Evolutionary conservation across 2,888 invertebrate genomes (phyloP).

Genomic region (Drosophila lutescens): DNA sequence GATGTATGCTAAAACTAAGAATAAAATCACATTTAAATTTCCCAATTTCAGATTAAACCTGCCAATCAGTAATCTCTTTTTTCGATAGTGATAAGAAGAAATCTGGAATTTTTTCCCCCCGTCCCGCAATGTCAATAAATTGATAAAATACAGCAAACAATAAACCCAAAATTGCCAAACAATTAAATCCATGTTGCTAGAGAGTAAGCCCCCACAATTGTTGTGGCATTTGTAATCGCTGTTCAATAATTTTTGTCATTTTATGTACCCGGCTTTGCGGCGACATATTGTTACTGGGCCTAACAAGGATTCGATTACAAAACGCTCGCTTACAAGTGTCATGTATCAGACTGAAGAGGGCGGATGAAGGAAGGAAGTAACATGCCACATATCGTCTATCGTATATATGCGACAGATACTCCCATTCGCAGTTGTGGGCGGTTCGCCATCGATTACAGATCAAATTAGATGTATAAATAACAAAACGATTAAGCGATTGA

Average conservation of each 20-base stretch:
- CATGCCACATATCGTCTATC: constrained; percentile 1
- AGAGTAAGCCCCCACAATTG: constrained; percentile 46
- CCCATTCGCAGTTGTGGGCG: constrained; percentile 41
- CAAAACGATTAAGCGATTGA: constrained; percentile 79
- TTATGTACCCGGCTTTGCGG: constrained; percentile 70
- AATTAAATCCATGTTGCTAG: constrained; percentile 46
- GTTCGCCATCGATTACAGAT: constrained; percentile 69
- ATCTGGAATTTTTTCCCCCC: background rate
- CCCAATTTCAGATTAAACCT: no score
- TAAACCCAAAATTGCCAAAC: constrained; percentile 44
- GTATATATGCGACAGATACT: constrained; percentile 24
- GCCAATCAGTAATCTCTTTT: background rate
- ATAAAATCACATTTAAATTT: background rate
- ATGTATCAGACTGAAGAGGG: constrained; percentile 58
- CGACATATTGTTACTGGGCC: constrained; percentile 36
- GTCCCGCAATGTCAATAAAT: constrained; percentile 24
- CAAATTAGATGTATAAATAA: constrained; percentile 81
- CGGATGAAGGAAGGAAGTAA: constrained; percentile 8
- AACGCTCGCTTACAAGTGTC: constrained; percentile 74
- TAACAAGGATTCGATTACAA: constrained; percentile 47
- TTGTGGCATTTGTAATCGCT: constrained; percentile 76
- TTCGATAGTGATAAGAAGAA: background rate
- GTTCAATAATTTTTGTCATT: constrained; percentile 78
- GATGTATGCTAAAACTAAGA: background rate
- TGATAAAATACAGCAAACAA: constrained; percentile 26